A percentile compares a stretch with the other conserved stretches of the same genome.
phyloP scores from a whole-genome alignment of 2,888 invertebrate species.

The Ferdinandea cuprea region DNA sequence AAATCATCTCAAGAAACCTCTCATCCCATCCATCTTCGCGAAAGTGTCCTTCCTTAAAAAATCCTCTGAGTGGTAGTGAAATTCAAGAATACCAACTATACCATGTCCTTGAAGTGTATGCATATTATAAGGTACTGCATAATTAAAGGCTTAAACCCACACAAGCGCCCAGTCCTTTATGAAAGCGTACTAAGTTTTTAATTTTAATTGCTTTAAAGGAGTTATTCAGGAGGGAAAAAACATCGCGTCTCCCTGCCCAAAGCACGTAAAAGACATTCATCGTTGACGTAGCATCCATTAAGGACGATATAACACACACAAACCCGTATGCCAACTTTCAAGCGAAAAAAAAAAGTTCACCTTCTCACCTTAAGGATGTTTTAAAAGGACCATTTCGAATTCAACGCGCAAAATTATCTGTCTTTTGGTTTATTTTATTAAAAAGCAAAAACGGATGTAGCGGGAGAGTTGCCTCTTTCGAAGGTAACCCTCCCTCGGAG shows the following conservation, averaged over 20 bases:
- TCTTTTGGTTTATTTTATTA: background rate
- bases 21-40: too few relatives aligned
- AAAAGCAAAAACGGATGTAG: background rate
- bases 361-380: background rate
- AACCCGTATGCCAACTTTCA: background rate
- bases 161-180: background rate
- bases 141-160: slow-evolving; percentile 6
- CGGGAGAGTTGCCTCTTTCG: background rate
- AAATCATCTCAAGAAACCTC: too few relatives aligned
- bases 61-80: background rate
- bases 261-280: background rate
- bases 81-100: slow-evolving; percentile 1
- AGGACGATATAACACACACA: background rate
- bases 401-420: background rate
- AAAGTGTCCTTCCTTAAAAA: background rate
- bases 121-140: slow-evolving; percentile 8
- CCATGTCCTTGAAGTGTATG: slow-evolving; percentile 6
- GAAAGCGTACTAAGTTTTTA: background rate
- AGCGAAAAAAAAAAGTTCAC: background rate
- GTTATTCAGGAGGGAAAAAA: slow-evolving; percentile 5
- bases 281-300: background rate
- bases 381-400: background rate
- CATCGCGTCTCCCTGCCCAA: background rate
- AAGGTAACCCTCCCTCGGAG: background rate
- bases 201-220: slow-evolving; percentile 8